Conservation (phyloP, 2,797 vertebrate species). For the Acanthurus tractus region DNA sequence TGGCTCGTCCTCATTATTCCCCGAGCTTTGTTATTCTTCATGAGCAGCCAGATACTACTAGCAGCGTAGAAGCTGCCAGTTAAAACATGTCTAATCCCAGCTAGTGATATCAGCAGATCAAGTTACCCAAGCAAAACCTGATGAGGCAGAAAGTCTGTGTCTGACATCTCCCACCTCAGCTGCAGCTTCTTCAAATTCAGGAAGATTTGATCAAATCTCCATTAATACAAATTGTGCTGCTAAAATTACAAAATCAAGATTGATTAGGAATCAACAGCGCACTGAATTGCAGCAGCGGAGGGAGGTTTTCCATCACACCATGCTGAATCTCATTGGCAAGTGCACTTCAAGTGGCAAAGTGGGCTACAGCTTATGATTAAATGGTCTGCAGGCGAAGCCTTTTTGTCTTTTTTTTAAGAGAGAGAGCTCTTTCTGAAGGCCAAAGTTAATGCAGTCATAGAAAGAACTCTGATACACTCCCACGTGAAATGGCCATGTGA, state of each 20-base stretch:
- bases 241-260: conserved; percentile 61
- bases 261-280: conserved; percentile 63
- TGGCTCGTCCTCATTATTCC: conserved; percentile 78
- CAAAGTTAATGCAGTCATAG: conserved; percentile 84
- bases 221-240: conserved; percentile 36
- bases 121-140: conserved; percentile 45
- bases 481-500: conserved; percentile 81
- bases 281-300: conserved; percentile 50
- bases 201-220: conserved; percentile 27
- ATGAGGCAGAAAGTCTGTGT: conserved; percentile 61
- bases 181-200: conserved; percentile 51
- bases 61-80: conserved; percentile 70
- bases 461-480: conserved; percentile 81
- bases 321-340: conserved; percentile 74
- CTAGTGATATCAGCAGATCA: conserved; percentile 56
- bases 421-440: conserved; percentile 80
- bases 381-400: conserved; percentile 73
- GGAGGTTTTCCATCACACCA: conserved; percentile 72
- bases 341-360: conserved; percentile 80
- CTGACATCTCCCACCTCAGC: conserved; percentile 57
- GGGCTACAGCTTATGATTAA: conserved; percentile 81
- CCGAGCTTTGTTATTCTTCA: conserved; percentile 81
- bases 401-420: conserved; percentile 71
- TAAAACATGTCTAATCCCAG: conserved; percentile 66
- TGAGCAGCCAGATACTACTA: conserved; percentile 74